Conservation (phyloP, 2,888 invertebrate species). For the Drosophila fungiperda region DNA sequence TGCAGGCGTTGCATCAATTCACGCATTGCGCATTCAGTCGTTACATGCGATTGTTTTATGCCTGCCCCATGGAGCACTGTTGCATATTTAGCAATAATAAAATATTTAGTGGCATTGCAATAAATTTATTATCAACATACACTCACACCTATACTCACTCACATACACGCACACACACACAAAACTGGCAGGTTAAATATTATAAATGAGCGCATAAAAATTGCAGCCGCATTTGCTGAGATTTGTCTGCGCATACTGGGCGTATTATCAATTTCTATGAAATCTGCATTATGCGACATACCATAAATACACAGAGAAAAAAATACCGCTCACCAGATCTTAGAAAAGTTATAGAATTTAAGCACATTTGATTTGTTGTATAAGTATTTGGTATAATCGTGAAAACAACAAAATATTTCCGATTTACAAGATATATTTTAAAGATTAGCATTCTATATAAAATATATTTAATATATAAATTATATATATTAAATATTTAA, state of each 20-base stretch:
- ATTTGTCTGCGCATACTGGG: conserved; percentile 49
- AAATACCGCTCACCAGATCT: neutral
- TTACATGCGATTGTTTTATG: conserved; percentile 73
- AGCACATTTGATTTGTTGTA: neutral
- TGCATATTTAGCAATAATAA: conserved; percentile 80
- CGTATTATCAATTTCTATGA: conserved; percentile 62
- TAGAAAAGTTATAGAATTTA: neutral
- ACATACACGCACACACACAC: conserved; percentile 3
- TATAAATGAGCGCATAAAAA: conserved; percentile 70
- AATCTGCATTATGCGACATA: conserved; percentile 47
- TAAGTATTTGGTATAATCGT: neutral
- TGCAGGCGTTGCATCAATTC: conserved; percentile 36
- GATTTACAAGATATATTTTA: neutral
- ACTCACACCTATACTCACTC: neutral
- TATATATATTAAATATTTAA: too few relatives aligned
- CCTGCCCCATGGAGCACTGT: conserved; percentile 64
- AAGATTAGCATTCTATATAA: neutral
- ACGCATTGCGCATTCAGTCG: conserved; percentile 67
- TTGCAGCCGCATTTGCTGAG: conserved; percentile 45
- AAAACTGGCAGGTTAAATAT: conserved; percentile 58
- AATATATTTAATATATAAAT: too few relatives aligned
- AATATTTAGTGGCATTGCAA: conserved; percentile 77
- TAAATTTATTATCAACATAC: conserved; percentile 72
- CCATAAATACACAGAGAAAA: neutral
- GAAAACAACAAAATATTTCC: neutral